Evolutionary conservation across 2,113 vertebrate genomes (phyloP), one percentile per base, ranked within the genome.

Genomic region (Octodon degus): DNA sequence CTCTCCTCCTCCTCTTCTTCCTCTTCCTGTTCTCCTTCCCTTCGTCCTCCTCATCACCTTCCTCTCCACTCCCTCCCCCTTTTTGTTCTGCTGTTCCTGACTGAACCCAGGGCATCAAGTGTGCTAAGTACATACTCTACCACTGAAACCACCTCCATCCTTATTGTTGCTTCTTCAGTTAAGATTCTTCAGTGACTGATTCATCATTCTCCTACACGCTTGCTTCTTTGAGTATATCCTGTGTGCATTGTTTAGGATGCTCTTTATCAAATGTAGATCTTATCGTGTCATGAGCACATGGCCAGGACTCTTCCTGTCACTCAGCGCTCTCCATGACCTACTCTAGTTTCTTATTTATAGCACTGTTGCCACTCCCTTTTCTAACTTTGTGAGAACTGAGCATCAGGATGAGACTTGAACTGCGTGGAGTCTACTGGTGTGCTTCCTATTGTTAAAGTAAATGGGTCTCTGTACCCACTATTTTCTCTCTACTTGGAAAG

Each of bases 291-390:
- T 1, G 24, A 24, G 53, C 12, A 24, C 68, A 1, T 19, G 40
- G 47, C 53, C 34, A 89, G 63, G 10, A 22, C 3, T 3, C 22
- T 40, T 67, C 4, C 10, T 12, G 34, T 32, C 43, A 79, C 22
- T 37, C 16, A 7, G 16, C 24, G 17, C 16, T 65, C 16, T 68
- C 70, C 5, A 2, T 34, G 58, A 68, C 17, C 19, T 50, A n/a
- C 13, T 34, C 17, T 17, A 3, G 2, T 53, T 74, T 43, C 24
- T 85, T 40, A 34, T 7, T 68, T 50, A 12, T 34, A 25, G 17
- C 25, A 4, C 24, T 2, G 0, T 17, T 2, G 20, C 43, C 30
- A 27, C 8, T 30, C 4, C 16, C 32, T 72, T 30, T 32, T 72
- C 47, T 30, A 63, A 0, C 72, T 37, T 16, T 27, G 34, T 70